Percentiles rank a stretch among this genome's conserved stretches.
Conservation (phyloP, 1,140 invertebrate genomes). For the Hycleus phaleratus region DNA sequence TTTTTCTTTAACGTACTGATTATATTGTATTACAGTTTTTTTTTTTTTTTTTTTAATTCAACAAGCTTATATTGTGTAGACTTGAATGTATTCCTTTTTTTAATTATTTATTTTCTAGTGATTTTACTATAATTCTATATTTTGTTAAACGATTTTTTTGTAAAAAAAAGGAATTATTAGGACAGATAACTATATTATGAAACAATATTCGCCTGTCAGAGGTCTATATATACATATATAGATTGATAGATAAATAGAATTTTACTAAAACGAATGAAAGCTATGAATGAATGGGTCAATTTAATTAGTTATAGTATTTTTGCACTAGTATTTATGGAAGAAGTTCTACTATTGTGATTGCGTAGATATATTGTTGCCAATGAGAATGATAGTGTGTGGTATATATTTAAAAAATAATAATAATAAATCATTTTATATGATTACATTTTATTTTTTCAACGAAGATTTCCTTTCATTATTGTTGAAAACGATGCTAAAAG, state of each 20-base stretch:
- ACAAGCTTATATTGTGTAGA: not conserved
- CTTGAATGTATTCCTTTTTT: too few relatives aligned
- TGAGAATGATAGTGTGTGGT: constrained; percentile 28
- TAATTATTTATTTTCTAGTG: constrained; percentile 5
- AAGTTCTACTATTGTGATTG: constrained; percentile 31
- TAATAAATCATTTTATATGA: not conserved
- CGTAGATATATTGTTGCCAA: constrained; percentile 34
- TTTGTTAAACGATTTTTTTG: constrained; percentile 9
- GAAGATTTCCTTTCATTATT: too few relatives aligned
- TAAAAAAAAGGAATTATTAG: constrained; percentile 3
- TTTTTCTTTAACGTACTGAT: too few relatives aligned
- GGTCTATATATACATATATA: constrained; percentile 15
- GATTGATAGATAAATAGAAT: not conserved
- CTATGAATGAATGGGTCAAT: not conserved
- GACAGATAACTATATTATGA: constrained; percentile 14
- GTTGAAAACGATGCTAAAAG: too few relatives aligned
- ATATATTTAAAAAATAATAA: constrained; percentile 21
- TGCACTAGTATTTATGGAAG: constrained; percentile 39
- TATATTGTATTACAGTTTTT: not conserved
- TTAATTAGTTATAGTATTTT: constrained; percentile 38
- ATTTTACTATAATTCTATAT: not conserved
- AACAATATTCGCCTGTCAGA: constrained; percentile 9
- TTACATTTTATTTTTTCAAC: too few relatives aligned
- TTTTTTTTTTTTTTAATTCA: too few relatives aligned
- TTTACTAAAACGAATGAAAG: too few relatives aligned